phyloP scores from a whole-genome alignment of 2,797 vertebrate genomes.

The Notolepis coatsorum region DNA sequence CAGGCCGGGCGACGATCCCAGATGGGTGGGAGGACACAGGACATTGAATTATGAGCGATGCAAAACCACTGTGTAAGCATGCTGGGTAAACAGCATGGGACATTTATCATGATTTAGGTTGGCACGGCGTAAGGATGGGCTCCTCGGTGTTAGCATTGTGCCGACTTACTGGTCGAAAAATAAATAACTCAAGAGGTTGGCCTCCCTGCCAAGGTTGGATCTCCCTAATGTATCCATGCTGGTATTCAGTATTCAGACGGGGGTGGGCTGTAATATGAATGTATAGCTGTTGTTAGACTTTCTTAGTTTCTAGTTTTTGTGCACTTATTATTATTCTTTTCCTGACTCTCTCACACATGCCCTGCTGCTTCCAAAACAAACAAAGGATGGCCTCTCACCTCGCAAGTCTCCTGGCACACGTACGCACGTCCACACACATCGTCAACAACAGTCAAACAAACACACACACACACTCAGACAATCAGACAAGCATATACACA shows the following conservation, averaged over 20 bases:
- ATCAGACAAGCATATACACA: neutral
- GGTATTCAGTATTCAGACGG: neutral
- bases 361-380: conserved; percentile 52
- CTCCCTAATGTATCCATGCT: neutral
- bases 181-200: conserved; percentile 3
- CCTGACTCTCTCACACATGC: conserved; percentile 29
- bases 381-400: conserved; percentile 51
- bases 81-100: conserved; percentile 17
- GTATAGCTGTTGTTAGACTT: conserved; percentile 16
- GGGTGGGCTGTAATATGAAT: conserved; percentile 4
- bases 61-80: conserved; percentile 72
- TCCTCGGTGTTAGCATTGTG: neutral
- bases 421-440: neutral
- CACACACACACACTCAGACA: too few species aligned
- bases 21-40: conserved; percentile 58
- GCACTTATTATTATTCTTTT: conserved; percentile 16
- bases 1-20: conserved; percentile 52
- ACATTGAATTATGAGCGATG: conserved; percentile 72
- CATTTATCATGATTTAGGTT: conserved; percentile 68
- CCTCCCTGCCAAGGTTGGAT: conserved; percentile 17
- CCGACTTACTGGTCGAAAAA: conserved; percentile 21
- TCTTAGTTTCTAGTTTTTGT: conserved; percentile 26
- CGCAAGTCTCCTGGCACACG: conserved; percentile 26
- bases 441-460: neutral
- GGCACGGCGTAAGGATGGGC: conserved; percentile 29